Conservation (phyloP, 2,888 invertebrate genomes). For the Kuschelorhynchus macadamiae region DNA sequence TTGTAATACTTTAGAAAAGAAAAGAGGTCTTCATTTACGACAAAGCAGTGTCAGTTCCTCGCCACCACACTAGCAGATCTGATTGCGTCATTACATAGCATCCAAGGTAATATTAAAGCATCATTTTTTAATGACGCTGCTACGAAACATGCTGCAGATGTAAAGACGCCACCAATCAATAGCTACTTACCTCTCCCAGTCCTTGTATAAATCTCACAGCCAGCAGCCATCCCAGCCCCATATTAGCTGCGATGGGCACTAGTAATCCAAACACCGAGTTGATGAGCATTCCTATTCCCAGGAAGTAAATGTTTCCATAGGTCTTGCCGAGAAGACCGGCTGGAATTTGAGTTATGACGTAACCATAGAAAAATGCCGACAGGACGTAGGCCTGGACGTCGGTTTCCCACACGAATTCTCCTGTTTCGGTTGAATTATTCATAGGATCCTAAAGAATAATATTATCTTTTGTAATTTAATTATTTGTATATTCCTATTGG, state of each 20-base stretch:
- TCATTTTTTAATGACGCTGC: background rate
- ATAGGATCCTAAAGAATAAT: no score
- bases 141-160: constrained; percentile 8
- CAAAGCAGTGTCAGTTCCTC: constrained; percentile 33
- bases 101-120: background rate
- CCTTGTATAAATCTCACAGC: constrained; percentile 89
- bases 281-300: constrained; percentile 88
- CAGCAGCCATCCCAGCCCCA: constrained; percentile 80
- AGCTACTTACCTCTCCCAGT: constrained; percentile 83
- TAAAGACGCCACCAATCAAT: constrained; percentile 34
- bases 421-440: constrained; percentile 62
- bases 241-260: constrained; percentile 87
- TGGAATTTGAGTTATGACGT: constrained; percentile 89
- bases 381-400: constrained; percentile 87
- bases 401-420: constrained; percentile 81
- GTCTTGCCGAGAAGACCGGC: constrained; percentile 91
- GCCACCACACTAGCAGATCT: constrained; percentile 22
- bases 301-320: constrained; percentile 89
- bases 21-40: no score
- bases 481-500: no score
- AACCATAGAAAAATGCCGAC: constrained; percentile 94
- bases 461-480: no score
- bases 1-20: no score
- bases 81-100: constrained; percentile 30
- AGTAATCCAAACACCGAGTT: constrained; percentile 89